Conservation (phyloP, 2,797 vertebrate genomes). For the Poeciliopsis infans region DNA sequence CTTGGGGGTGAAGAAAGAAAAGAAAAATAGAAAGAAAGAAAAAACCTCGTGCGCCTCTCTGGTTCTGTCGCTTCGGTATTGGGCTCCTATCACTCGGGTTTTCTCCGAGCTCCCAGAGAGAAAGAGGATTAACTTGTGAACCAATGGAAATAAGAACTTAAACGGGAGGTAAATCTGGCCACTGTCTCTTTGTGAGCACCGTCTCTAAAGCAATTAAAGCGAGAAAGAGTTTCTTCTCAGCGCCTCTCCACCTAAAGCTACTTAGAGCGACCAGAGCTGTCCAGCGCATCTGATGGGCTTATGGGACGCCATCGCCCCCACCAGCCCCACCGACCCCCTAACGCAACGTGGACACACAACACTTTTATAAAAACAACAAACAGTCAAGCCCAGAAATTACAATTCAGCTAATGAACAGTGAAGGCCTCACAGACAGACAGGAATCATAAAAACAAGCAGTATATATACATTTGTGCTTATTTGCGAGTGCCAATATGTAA, state of each 20-base stretch:
- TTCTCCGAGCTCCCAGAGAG: constrained; percentile 86
- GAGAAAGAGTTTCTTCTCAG: constrained; percentile 94
- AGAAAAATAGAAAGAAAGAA: background rate
- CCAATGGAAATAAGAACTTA: constrained; percentile 97
- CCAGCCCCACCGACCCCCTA: background rate
- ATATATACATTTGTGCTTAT: background rate
- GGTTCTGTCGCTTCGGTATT: constrained; percentile 55
- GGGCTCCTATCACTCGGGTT: constrained; percentile 69
- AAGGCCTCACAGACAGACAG: background rate
- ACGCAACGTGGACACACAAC: background rate
- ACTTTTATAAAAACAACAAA: background rate
- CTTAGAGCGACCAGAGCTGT: constrained; percentile 89
- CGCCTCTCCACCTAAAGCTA: constrained; percentile 91
- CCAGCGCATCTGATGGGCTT: constrained; percentile 90
- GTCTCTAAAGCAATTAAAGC: constrained; percentile 98
- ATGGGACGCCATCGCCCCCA: constrained; percentile 67
- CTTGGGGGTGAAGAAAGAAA: background rate
- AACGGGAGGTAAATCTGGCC: constrained; percentile 96
- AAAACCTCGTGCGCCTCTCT: constrained; percentile 62
- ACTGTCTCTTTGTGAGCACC: constrained; percentile 94
- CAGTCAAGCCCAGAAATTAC: background rate
- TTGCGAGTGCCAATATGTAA: background rate
- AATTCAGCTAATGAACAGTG: background rate
- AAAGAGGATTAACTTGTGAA: constrained; percentile 99
- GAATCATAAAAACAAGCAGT: background rate